Percentiles rank a stretch among this genome's conserved stretches.
Evolutionary conservation across 2,797 vertebrate genomes (phyloP).

Genomic region (Phyllotis vaccarum): DNA sequence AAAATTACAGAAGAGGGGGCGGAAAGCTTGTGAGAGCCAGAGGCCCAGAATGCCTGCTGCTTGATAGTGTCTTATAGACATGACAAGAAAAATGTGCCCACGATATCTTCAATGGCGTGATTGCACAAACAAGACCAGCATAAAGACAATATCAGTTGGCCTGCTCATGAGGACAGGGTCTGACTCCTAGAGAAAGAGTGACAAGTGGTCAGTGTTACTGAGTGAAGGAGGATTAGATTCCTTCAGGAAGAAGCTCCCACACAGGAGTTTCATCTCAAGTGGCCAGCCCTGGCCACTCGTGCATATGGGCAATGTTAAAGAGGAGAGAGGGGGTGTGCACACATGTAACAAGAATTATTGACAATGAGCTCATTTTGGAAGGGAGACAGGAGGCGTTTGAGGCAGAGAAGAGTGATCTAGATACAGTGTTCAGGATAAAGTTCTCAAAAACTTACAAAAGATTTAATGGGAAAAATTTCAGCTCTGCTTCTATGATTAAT

Average conservation of each 20-base stretch:
- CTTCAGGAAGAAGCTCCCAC: not conserved
- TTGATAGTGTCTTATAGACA: not conserved
- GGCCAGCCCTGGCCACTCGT: not conserved
- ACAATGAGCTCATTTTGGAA: not conserved
- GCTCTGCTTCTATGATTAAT: slow-evolving; percentile 19
- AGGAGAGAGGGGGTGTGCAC: not conserved
- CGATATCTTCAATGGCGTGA: not conserved
- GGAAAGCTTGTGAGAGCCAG: not conserved
- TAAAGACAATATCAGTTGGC: not conserved
- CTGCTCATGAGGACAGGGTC: no score
- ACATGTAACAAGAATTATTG: not conserved
- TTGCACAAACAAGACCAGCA: not conserved
- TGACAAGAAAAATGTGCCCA: no score
- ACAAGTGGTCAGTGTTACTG: not conserved
- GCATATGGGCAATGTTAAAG: not conserved
- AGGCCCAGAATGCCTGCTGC: not conserved
- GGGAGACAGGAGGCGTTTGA: not conserved
- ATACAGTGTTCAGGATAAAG: not conserved
- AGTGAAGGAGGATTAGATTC: not conserved
- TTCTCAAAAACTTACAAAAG: not conserved
- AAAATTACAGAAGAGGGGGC: not conserved
- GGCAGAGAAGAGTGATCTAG: not conserved
- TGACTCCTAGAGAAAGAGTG: not conserved
- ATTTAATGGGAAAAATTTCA: slow-evolving; percentile 16
- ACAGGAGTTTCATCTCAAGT: not conserved